Evolutionary conservation across 2,888 invertebrate species (phyloP).

Genomic region (Phyllotreta striolata): DNA sequence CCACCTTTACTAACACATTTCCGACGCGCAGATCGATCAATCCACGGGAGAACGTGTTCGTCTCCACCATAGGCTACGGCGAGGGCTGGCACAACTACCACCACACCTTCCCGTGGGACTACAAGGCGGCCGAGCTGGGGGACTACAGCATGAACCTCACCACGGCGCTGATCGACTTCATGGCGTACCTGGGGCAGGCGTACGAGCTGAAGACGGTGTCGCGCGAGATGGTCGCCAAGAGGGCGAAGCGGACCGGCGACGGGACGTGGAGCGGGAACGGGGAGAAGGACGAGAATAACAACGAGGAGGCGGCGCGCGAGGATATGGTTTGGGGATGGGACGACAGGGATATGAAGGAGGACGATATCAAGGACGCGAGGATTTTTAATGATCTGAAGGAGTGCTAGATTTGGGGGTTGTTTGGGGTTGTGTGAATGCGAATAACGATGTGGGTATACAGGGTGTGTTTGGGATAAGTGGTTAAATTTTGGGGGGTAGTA

Average conservation of each 20-base stretch:
- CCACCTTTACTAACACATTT: constrained; percentile 37
- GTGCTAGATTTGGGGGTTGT: constrained; percentile 6
- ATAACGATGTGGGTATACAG: too few species aligned
- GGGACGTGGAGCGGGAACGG: constrained; percentile 36
- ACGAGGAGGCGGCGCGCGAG: constrained; percentile 59
- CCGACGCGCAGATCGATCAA: constrained; percentile 70
- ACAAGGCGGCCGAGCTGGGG: constrained; percentile 88
- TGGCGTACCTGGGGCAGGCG: constrained; percentile 72
- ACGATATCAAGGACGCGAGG: constrained; percentile 63
- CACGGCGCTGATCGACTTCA: constrained; percentile 54
- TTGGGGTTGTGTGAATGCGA: too few species aligned
- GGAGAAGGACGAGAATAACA: constrained; percentile 47
- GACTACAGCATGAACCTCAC: constrained; percentile 53
- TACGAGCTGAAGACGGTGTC: constrained; percentile 84
- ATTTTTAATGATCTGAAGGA: constrained; percentile 47
- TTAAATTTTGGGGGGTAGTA: too few species aligned
- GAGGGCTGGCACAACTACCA: constrained; percentile 97
- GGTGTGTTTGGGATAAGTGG: too few species aligned
- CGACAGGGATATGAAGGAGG: constrained; percentile 76
- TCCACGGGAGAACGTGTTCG: constrained; percentile 79
- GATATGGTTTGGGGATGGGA: constrained; percentile 84
- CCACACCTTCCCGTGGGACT: constrained; percentile 93
- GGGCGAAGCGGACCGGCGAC: constrained; percentile 61
- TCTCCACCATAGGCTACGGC: constrained; percentile 77
- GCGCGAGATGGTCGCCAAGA: constrained; percentile 71